Evolutionary conservation across 2,888 invertebrate species (phyloP).

Genomic region (Atethmia centrago): DNA sequence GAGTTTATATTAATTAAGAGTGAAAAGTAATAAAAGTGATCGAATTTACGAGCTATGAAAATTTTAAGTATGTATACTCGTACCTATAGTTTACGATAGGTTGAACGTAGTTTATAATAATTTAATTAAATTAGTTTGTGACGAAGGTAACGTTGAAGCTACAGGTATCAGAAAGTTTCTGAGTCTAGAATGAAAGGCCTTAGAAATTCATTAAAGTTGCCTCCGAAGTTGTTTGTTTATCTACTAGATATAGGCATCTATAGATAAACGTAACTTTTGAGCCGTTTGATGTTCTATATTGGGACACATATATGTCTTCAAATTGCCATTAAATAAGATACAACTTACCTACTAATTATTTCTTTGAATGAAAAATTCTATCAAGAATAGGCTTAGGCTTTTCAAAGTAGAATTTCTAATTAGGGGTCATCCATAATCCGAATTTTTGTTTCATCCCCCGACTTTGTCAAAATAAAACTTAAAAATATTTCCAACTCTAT

Average conservation of each 20-base stretch:
- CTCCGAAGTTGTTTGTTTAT: slow-evolving; percentile 13
- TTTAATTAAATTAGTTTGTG: slow-evolving; percentile 56
- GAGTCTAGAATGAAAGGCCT: slow-evolving; percentile 1
- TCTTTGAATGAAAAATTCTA: too few relatives aligned
- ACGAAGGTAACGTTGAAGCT: slow-evolving; percentile 38
- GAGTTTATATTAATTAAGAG: slow-evolving; percentile 38
- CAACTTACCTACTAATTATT: too few relatives aligned
- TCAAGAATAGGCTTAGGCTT: background rate
- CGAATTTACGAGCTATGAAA: slow-evolving; percentile 30
- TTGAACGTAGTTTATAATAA: slow-evolving; percentile 19
- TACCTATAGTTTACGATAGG: slow-evolving; percentile 18
- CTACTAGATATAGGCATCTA: background rate
- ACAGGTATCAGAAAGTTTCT: slow-evolving; percentile 27
- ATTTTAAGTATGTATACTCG: slow-evolving; percentile 24
- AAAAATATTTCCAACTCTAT: too few relatives aligned
- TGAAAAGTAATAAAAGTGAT: slow-evolving; percentile 23
- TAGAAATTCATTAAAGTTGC: slow-evolving; percentile 48
- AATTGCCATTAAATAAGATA: slow-evolving; percentile 2
- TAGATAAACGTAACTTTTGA: slow-evolving; percentile 4
- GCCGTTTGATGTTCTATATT: background rate
- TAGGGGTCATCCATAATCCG: too few relatives aligned
- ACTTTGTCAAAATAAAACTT: too few relatives aligned
- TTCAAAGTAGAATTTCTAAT: background rate
- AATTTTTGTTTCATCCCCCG: too few relatives aligned
- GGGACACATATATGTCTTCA: background rate